These are phyloP conservation scores for Antheraea assamensis DNA, from an alignment of 2,888 invertebrate species.

Conservation along the genomic window DNA sequence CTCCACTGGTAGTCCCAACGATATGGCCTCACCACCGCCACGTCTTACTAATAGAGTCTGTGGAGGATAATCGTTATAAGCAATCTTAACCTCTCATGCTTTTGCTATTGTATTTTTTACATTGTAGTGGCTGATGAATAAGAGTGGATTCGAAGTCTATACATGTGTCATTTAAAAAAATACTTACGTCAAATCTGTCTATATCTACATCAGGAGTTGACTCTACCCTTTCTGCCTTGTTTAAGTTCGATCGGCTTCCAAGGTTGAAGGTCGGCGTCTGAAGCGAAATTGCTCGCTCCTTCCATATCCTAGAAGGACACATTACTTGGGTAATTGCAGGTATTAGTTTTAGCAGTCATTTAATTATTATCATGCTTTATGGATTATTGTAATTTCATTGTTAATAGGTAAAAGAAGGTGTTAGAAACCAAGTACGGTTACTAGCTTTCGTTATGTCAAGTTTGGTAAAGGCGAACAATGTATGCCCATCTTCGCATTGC, in stretches of 20 bases:
- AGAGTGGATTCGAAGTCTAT: not conserved
- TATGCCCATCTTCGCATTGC: not conserved
- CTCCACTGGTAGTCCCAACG: slow-evolving; percentile 71
- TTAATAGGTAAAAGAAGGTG: not conserved
- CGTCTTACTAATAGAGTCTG: slow-evolving; percentile 67
- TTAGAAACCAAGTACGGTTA: not conserved
- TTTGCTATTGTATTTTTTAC: not conserved
- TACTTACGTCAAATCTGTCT: slow-evolving; percentile 63
- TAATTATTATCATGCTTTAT: not conserved
- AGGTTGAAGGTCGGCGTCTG: slow-evolving; percentile 52
- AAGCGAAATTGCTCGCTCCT: slow-evolving; percentile 48
- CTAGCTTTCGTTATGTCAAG: not conserved
- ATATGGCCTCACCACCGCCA: slow-evolving; percentile 64
- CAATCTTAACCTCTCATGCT: not conserved
- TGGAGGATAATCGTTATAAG: not conserved
- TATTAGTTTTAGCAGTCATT: not conserved
- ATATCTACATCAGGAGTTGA: slow-evolving; percentile 43
- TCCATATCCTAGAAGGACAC: slow-evolving; percentile 57
- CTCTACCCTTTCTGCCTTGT: slow-evolving; percentile 50
- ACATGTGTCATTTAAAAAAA: not conserved
- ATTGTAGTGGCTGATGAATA: not conserved
- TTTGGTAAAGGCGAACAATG: not conserved
- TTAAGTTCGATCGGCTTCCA: slow-evolving; percentile 52
- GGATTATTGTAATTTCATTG: not conserved
- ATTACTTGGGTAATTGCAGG: not conserved